Evolutionary conservation across 2,888 invertebrate genomes (phyloP), one percentile per base, ranked within the genome.

Genomic region (Drosophila pseudotakahashii): DNA sequence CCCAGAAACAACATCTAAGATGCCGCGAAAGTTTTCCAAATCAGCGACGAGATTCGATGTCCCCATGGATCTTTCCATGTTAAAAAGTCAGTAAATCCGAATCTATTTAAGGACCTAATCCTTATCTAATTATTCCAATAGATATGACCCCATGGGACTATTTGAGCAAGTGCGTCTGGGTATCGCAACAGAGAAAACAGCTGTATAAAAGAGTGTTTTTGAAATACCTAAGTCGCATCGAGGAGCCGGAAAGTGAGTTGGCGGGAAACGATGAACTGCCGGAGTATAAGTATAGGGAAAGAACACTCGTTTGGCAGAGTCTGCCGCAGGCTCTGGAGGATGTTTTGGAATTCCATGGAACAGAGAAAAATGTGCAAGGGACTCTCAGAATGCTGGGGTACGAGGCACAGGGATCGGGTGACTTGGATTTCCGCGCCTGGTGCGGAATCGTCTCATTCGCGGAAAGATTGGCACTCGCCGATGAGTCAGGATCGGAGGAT

Each of bases 371-470:
- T 73, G 91, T 92, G 3, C 61, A 74, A 2, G 81, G 85, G 51
- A 82, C 92, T 3, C 72, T 89, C 1, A 66, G 75, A 2, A 60
- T 90, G n/a, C 62, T 92, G 23, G 77, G 81, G 5, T 81, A 91
- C 30, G 80, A 70, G 23, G 32, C 11, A 57, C 77, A 76, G 7
- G 59, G 83, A 95, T 51, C 61, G 66, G 64, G 94, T 94, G 87
- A 95, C 47, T 67, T 91, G 34, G 94, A 95, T 84, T 97, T 96
- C 90, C 93, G 96, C 23, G 94, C 94, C 0, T 97, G 96, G 95
- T 96, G 96, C 84, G 96, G 97, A 0, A 91, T 97, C 39, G 95
- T 96, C 75, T 96, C 96, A 0, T 93, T 96, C 58, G 95, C 95
- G 73, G 97, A 97, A 90, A 93, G 97, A 55, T 92, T 91, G 54